Evolutionary conservation across 2,797 vertebrate genomes (phyloP).

Genomic region (Odontamblyopus lacepedii): DNA sequence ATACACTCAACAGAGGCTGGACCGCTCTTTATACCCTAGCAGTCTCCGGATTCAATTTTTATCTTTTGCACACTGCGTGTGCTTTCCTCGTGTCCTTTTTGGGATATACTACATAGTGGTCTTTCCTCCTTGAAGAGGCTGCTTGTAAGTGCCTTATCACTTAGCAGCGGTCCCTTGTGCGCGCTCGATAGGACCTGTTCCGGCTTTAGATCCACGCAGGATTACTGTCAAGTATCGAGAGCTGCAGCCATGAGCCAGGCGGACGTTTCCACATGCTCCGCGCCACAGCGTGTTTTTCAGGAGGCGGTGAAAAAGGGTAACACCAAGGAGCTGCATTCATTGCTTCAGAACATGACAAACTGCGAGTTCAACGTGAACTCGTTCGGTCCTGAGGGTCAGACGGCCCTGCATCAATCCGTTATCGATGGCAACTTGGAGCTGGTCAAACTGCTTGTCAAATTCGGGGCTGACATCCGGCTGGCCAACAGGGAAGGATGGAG

Average conservation of each 20-base stretch:
- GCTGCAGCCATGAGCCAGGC: slow-evolving; percentile 90
- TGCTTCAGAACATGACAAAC: slow-evolving; percentile 96
- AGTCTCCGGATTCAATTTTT: slow-evolving; percentile 69
- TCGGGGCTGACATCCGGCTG: slow-evolving; percentile 95
- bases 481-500: slow-evolving; percentile 99
- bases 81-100: slow-evolving; percentile 76
- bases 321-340: slow-evolving; percentile 93
- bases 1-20: slow-evolving; percentile 55
- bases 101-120: slow-evolving; percentile 70
- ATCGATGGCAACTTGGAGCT: slow-evolving; percentile 98
- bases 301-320: slow-evolving; percentile 96
- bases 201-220: slow-evolving; percentile 63
- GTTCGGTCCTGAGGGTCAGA: slow-evolving; percentile 97
- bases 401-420: slow-evolving; percentile 96
- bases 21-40: slow-evolving; percentile 55
- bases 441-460: slow-evolving; percentile 97
- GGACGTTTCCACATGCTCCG: slow-evolving; percentile 90
- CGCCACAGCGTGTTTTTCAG: slow-evolving; percentile 93
- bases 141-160: slow-evolving; percentile 64
- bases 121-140: slow-evolving; percentile 29
- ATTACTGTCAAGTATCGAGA: slow-evolving; percentile 59
- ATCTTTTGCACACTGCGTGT: slow-evolving; percentile 79
- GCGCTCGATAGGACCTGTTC: slow-evolving; percentile 49
- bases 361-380: slow-evolving; percentile 99
- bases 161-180: slow-evolving; percentile 59